phyloP scores from a whole-genome alignment of 2,797 vertebrate species.

The Tangara arthus region DNA sequence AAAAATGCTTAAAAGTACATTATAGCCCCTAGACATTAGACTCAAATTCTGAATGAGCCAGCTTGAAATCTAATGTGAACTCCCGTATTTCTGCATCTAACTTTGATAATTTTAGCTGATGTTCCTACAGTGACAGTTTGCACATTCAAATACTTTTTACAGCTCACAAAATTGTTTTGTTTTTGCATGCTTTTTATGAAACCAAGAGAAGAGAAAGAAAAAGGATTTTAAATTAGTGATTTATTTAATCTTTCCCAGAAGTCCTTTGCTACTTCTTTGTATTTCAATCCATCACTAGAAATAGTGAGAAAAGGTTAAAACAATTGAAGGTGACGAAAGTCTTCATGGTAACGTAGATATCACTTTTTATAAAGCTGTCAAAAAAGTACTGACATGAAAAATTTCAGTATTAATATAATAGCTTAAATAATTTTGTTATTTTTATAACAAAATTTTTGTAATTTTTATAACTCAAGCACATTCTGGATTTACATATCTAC shows the following conservation, averaged over 20 bases:
- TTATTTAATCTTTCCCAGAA: slow-evolving; percentile 22
- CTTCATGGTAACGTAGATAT: background rate
- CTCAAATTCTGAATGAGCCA: slow-evolving; percentile 7
- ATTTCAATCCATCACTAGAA: slow-evolving; percentile 27
- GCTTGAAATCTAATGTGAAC: background rate
- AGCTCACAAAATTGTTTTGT: background rate
- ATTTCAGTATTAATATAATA: slow-evolving; percentile 7
- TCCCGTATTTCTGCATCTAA: slow-evolving; percentile 5
- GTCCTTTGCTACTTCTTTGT: slow-evolving; percentile 42
- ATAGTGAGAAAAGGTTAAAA: slow-evolving; percentile 27
- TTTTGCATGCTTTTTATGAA: background rate
- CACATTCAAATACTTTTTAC: slow-evolving; percentile 2
- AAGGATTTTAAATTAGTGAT: slow-evolving; percentile 19
- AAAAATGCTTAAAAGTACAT: background rate
- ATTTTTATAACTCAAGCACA: background rate
- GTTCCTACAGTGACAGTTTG: background rate
- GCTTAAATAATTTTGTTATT: background rate
- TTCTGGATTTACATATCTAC: slow-evolving; percentile 27
- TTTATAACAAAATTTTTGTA: background rate
- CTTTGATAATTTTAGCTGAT: background rate
- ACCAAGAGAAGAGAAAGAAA: background rate
- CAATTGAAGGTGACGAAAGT: slow-evolving; percentile 25
- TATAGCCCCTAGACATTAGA: background rate
- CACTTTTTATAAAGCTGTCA: slow-evolving; percentile 36
- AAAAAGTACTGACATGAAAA: slow-evolving; percentile 5